A percentile compares a stretch with the other conserved stretches of the same genome.
phyloP scores from a whole-genome alignment of 2,888 invertebrate species.

The Seira musarum region DNA sequence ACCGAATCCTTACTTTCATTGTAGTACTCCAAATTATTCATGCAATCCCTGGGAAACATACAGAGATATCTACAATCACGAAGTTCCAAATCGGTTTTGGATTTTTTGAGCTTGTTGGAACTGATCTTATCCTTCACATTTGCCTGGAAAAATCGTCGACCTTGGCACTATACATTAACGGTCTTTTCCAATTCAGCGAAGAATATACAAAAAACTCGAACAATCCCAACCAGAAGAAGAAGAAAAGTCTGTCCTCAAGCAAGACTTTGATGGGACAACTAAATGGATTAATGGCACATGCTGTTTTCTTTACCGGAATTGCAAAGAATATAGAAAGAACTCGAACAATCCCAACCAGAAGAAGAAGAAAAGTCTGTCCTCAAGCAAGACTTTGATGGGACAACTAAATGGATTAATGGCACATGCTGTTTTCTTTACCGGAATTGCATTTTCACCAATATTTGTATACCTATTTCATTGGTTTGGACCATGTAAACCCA shows the following conservation, averaged over 20 bases:
- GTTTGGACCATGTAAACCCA: background rate
- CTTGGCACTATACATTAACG: background rate
- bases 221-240: background rate
- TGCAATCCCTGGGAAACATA: background rate
- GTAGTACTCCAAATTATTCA: background rate
- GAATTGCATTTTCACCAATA: background rate
- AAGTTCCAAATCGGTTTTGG: background rate
- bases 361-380: no score
- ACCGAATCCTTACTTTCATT: background rate
- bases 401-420: background rate
- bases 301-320: background rate
- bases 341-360: no score
- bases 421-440: background rate
- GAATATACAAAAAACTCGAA: background rate
- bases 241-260: background rate
- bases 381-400: background rate
- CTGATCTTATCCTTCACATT: background rate
- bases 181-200: background rate
- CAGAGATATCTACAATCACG: background rate
- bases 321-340: no score
- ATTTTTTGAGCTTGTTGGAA: background rate
- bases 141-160: background rate
- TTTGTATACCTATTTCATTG: background rate
- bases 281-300: background rate
- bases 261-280: background rate